phyloP scores from a whole-genome alignment of 2,888 invertebrate genomes.

The Sabatieria punctata region DNA sequence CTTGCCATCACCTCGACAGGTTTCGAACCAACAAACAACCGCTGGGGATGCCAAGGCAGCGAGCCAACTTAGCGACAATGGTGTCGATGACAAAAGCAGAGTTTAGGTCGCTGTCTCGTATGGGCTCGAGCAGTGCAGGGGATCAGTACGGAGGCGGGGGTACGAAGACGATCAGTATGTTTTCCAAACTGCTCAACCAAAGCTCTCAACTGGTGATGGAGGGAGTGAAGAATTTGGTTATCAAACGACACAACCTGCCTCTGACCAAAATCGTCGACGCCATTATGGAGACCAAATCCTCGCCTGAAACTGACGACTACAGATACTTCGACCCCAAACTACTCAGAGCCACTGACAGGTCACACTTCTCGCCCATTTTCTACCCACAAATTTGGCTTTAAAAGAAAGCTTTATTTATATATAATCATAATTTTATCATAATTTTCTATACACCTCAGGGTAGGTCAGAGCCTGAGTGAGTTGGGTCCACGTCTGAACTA shows the following conservation, averaged over 20 bases:
- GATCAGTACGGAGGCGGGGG: constrained; percentile 59
- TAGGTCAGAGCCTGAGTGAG: no score
- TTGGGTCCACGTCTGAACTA: no score
- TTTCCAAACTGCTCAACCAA: constrained; percentile 86
- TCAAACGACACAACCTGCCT: constrained; percentile 59
- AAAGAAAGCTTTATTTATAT: no score
- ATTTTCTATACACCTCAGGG: no score
- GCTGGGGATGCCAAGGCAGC: no score
- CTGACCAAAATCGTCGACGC: constrained; percentile 53
- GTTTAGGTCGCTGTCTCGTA: no score
- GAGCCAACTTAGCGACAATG: no score
- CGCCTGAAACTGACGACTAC: constrained; percentile 65
- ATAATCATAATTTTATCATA: no score
- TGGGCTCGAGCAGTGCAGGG: no score
- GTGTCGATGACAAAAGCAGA: no score
- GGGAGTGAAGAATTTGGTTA: constrained; percentile 65
- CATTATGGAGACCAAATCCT: constrained; percentile 58
- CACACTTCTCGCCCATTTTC: not conserved
- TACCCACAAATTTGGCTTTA: not conserved
- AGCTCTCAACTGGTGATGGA: constrained; percentile 99
- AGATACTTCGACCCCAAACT: constrained; percentile 89
- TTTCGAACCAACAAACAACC: no score
- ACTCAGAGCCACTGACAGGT: constrained; percentile 43
- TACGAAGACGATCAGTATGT: constrained; percentile 87
- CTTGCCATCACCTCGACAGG: no score